These are phyloP conservation scores for Pseudochaenichthys georgianus DNA, from an alignment of 2,797 vertebrate genomes.

Conservation along the genomic window DNA sequence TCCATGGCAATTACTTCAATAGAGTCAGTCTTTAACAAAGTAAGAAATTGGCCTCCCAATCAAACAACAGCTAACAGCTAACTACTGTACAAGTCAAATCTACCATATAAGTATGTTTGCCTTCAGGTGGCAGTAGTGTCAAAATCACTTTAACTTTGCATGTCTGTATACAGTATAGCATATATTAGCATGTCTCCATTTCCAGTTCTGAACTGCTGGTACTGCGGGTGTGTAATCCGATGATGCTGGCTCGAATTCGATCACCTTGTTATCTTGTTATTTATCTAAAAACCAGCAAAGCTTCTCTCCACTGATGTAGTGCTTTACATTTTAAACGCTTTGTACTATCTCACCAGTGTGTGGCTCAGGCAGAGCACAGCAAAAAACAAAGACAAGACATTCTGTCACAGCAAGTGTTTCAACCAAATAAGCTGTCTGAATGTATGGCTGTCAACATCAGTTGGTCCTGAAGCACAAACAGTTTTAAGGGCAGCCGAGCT, in stretches of 20 bases:
- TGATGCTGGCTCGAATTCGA: neutral
- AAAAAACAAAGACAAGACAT: slow-evolving; percentile 10
- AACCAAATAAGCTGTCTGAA: slow-evolving; percentile 36
- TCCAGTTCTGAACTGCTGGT: neutral
- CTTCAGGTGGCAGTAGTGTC: slow-evolving; percentile 10
- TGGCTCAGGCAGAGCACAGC: slow-evolving; percentile 6
- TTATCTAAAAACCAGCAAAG: slow-evolving; percentile 27
- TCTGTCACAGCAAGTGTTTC: slow-evolving; percentile 36
- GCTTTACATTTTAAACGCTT: neutral
- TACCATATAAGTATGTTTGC: neutral
- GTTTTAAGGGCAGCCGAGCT: slow-evolving; percentile 48
- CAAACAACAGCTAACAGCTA: too few species aligned
- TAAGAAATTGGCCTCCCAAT: neutral
- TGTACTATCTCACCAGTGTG: neutral
- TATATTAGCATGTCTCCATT: neutral
- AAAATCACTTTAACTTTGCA: neutral
- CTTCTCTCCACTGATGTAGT: neutral
- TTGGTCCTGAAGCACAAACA: slow-evolving; percentile 49
- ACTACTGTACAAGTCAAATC: neutral
- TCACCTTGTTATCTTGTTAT: slow-evolving; percentile 12
- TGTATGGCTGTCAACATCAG: slow-evolving; percentile 51
- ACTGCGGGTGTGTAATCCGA: slow-evolving; percentile 7
- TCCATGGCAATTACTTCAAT: neutral
- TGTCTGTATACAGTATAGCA: neutral
- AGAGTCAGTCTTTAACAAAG: neutral